phyloP scores from a whole-genome alignment of 35 echinoderm and acorn worm species.

The Chiridota heheva region DNA sequence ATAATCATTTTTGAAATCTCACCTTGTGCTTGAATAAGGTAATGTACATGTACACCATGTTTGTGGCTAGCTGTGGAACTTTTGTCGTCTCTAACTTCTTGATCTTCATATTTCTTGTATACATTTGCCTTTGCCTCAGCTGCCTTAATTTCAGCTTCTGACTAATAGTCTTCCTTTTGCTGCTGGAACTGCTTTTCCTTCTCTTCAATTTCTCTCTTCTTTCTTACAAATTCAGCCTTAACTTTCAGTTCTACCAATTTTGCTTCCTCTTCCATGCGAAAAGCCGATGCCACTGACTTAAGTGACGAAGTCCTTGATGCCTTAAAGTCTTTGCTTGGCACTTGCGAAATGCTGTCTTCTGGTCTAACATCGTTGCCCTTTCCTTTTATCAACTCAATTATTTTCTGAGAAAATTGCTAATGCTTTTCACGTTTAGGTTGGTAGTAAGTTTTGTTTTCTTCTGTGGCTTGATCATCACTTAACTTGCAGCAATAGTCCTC shows the following conservation, averaged over 20 bases:
- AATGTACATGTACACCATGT: neutral
- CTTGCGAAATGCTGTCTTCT: constrained; percentile 33
- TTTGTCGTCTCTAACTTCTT: neutral
- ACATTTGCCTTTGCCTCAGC: constrained; percentile 24
- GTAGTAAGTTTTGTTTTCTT: neutral
- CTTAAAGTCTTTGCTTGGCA: constrained; percentile 3
- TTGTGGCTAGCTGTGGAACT: neutral
- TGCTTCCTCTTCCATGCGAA: constrained; percentile 15
- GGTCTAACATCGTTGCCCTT: neutral
- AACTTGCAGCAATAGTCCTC: neutral
- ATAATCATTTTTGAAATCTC: constrained; percentile 26
- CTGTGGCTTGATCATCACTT: neutral
- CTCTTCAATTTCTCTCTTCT: constrained; percentile 14
- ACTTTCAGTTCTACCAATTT: constrained; percentile 2
- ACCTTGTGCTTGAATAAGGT: neutral
- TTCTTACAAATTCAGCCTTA: constrained; percentile 1
- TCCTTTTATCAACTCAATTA: constrained; percentile 8
- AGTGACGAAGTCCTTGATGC: neutral
- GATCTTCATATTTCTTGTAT: constrained; percentile 7
- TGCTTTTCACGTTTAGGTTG: constrained; percentile 6
- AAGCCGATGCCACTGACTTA: neutral
- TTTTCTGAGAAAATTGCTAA: neutral
- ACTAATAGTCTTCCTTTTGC: constrained; percentile 19
- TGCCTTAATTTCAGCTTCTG: constrained; percentile 20
- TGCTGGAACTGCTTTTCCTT: neutral